Conservation (phyloP, 2,113 vertebrate genomes). For the Potamarius usumacintae region DNA sequence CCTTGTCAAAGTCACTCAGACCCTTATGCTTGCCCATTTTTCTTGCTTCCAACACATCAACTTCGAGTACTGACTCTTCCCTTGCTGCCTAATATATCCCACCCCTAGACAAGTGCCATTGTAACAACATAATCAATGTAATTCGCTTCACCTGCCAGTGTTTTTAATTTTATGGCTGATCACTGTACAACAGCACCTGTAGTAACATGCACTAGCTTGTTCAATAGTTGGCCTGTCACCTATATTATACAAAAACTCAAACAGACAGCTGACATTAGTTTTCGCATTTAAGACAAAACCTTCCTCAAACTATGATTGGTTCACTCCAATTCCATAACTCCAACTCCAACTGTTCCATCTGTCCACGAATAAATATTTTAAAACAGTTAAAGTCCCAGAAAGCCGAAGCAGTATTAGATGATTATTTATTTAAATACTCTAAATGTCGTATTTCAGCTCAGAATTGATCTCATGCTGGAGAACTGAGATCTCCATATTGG, state of each 20-base stretch:
- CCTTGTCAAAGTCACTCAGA: too few species aligned
- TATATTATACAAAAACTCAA: neutral
- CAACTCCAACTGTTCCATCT: neutral
- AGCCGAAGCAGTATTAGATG: neutral
- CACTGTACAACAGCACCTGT: neutral
- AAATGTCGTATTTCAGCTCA: neutral
- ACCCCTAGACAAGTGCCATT: too few species aligned
- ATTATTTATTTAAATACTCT: neutral
- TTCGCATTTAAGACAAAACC: neutral
- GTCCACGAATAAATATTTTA: neutral
- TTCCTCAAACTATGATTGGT: neutral
- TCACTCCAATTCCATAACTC: neutral
- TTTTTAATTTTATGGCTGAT: too few species aligned
- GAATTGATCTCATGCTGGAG: neutral
- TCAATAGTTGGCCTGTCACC: neutral
- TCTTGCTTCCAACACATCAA: too few species aligned
- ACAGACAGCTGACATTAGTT: neutral
- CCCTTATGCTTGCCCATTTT: too few species aligned
- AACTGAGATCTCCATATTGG: conserved; percentile 60
- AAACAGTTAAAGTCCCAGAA: neutral
- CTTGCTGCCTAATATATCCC: too few species aligned
- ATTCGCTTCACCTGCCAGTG: too few species aligned
- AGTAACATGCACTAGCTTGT: neutral
- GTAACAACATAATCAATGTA: too few species aligned
- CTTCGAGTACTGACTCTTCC: too few species aligned